Base-by-base conservation (phyloP, 2,888 invertebrate species). In the Aleiodes alternator region DNA sequence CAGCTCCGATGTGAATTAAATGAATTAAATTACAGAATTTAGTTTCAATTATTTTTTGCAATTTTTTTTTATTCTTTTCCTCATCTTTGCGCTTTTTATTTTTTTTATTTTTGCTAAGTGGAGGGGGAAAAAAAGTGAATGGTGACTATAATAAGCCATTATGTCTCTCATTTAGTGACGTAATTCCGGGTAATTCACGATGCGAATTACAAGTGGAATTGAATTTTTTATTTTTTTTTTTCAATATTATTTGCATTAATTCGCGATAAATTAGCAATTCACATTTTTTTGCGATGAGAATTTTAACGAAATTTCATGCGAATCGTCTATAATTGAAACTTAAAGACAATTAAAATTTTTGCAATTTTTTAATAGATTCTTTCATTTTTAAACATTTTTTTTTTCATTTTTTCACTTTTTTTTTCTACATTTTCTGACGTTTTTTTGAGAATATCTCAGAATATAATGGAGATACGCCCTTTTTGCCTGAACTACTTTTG, bases 11-110 rank as follows among this genome's bases (percentile, higher is more conserved):
- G 23, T 34, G 6, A 34, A 4, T 34, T 6, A 34, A 34, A 34
- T 34, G 34, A 34, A 59, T 59, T 59, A n/a, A 59, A 59, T 59
- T 34, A 59, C 59, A 59, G 12, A 57, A 57, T 38, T 59, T 31
- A 12, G 38, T 59, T 59, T 7, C n/a, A 5, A n/a, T 34, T 57
- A 31, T 57, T 29, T 57, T 57, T 12, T 11, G 16, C 23, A 57
- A 16, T 34, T 34, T 34, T n/a, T 8, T n/a, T 12, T 11, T 12
- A 57, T 8, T 59, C 38, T 34, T 34, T n/a, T 34, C 34, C 29
- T n/a, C 34, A 38, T 14, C 51, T 51, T 31, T 29, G 43, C 43
- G 0, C 43, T 43, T 43, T 43, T 43, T 7, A 3, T 34, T 34
- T 34, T 56, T 23, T 23, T 34, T 34, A 29, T 23, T 23, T 23